phyloP scores from a whole-genome alignment of 2,113 vertebrate species.

The Sinocyclocheilus anophthalmus region DNA sequence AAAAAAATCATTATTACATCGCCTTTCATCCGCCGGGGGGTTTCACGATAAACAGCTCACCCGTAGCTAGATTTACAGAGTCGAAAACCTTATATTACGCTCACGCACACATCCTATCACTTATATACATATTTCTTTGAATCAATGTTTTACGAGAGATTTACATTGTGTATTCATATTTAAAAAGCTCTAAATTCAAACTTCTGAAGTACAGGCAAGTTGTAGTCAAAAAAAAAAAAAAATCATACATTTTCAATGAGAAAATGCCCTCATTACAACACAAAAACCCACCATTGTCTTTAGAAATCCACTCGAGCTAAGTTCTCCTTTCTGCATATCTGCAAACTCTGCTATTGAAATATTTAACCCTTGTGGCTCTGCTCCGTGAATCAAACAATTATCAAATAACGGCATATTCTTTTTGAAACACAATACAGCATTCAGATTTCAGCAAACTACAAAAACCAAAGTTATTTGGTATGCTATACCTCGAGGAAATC shows the following conservation, averaged over 20 bases:
- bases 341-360: slow-evolving; percentile 74
- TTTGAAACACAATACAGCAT: slow-evolving; percentile 74
- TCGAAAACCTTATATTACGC: slow-evolving; percentile 67
- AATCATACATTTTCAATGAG: slow-evolving; percentile 46
- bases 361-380: slow-evolving; percentile 68
- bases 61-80: slow-evolving; percentile 79
- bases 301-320: slow-evolving; percentile 56
- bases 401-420: slow-evolving; percentile 78
- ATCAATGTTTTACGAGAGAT: not conserved
- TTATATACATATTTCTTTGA: slow-evolving; percentile 13
- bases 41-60: slow-evolving; percentile 98
- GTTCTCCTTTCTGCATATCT: slow-evolving; percentile 59
- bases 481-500: slow-evolving; percentile 77
- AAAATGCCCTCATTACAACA: slow-evolving; percentile 58
- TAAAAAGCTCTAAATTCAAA: slow-evolving; percentile 23
- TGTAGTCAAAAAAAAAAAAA: not conserved
- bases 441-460: slow-evolving; percentile 70
- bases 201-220: slow-evolving; percentile 6
- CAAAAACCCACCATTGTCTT: slow-evolving; percentile 58
- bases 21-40: slow-evolving; percentile 94
- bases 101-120: slow-evolving; percentile 13
- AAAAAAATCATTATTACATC: slow-evolving; percentile 98
- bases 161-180: slow-evolving; percentile 18
- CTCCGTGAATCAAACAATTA: slow-evolving; percentile 77
- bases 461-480: slow-evolving; percentile 70